Evolutionary conservation across 2,888 invertebrate species (phyloP).

Genomic region (Shargacucullia verbasci): DNA sequence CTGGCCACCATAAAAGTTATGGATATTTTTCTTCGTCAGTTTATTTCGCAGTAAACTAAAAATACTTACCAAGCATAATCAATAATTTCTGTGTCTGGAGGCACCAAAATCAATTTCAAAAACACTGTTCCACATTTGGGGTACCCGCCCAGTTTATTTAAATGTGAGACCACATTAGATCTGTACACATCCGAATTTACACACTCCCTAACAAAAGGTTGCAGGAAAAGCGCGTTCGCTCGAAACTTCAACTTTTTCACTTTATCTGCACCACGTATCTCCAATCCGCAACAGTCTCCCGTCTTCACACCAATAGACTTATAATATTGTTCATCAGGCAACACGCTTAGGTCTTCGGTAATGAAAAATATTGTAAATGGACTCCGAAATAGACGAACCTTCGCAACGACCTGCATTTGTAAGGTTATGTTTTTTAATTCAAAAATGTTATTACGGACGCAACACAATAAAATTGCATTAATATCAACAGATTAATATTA

Average conservation of each 20-base stretch:
- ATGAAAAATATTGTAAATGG: slow-evolving; percentile 75
- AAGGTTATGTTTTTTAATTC: slow-evolving; percentile 48
- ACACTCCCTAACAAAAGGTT: slow-evolving; percentile 77
- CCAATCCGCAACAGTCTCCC: slow-evolving; percentile 63
- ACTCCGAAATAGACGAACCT: slow-evolving; percentile 71
- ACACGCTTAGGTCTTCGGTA: slow-evolving; percentile 67
- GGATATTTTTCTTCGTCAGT: no score
- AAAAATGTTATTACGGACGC: background rate
- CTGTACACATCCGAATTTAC: slow-evolving; percentile 74
- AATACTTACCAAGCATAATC: slow-evolving; percentile 91
- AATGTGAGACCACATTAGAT: slow-evolving; percentile 69
- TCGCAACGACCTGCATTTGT: slow-evolving; percentile 75
- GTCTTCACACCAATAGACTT: slow-evolving; percentile 70
- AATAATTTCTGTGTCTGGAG: slow-evolving; percentile 90
- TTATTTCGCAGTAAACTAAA: background rate
- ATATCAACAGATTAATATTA: slow-evolving; percentile 7
- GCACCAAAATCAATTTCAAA: slow-evolving; percentile 86
- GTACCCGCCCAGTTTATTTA: slow-evolving; percentile 66
- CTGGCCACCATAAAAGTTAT: no score
- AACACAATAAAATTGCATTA: background rate
- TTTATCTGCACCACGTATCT: slow-evolving; percentile 51
- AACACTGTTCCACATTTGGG: slow-evolving; percentile 67
- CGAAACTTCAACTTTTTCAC: slow-evolving; percentile 61
- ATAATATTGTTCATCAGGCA: slow-evolving; percentile 68
- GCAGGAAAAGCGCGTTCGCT: slow-evolving; percentile 73